Percentiles rank a stretch among this genome's conserved stretches.
phyloP scores from a whole-genome alignment of 2,888 invertebrate genomes.

The Molanna angustata region DNA sequence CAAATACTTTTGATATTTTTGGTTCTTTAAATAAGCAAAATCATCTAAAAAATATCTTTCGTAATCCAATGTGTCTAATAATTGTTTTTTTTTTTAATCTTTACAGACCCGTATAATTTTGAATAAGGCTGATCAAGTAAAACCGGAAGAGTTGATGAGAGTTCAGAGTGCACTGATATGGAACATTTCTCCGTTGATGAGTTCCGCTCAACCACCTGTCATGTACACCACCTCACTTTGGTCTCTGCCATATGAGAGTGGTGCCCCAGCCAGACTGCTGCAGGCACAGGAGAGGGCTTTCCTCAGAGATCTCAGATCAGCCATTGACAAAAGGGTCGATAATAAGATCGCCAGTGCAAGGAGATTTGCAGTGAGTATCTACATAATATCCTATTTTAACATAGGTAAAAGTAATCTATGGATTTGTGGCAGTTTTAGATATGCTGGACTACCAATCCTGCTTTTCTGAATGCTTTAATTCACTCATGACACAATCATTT shows the following conservation, averaged over 20 bases:
- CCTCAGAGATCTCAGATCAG: slow-evolving; percentile 78
- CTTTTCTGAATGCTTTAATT: no score
- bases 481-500: no score
- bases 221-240: slow-evolving; percentile 89
- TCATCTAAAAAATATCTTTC: no score
- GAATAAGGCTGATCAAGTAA: slow-evolving; percentile 92
- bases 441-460: no score
- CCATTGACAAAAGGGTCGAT: slow-evolving; percentile 86
- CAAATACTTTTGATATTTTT: no score
- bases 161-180: slow-evolving; percentile 93
- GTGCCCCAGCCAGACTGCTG: slow-evolving; percentile 77
- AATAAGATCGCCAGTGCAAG: slow-evolving; percentile 93
- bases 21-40: no score
- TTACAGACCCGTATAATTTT: slow-evolving; percentile 82
- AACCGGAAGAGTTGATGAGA: slow-evolving; percentile 88
- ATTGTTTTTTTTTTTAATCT: background rate
- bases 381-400: no score
- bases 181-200: slow-evolving; percentile 96
- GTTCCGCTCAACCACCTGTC: slow-evolving; percentile 88
- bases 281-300: slow-evolving; percentile 88
- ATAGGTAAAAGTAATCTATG: background rate
- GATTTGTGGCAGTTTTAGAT: no score
- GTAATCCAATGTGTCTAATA: background rate
- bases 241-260: slow-evolving; percentile 80
- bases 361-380: slow-evolving; percentile 85